Conservation (phyloP, 2,888 invertebrate species). For the Diploptera punctata region DNA sequence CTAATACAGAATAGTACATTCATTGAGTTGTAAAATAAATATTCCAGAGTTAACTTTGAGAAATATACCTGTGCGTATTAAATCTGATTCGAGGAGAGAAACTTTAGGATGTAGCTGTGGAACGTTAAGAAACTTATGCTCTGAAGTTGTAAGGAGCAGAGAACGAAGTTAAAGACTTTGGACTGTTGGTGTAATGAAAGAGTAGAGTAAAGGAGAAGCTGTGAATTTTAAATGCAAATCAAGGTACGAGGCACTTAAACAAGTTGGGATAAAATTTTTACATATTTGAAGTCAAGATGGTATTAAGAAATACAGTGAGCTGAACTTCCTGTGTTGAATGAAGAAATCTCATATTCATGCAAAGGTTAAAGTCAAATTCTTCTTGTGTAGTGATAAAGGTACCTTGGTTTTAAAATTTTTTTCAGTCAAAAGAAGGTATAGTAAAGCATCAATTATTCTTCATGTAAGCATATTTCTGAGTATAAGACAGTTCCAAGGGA, state of each 20-base stretch:
- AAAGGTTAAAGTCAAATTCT: background rate
- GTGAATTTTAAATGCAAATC: constrained; percentile 13
- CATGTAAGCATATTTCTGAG: too few relatives aligned
- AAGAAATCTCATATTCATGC: constrained; percentile 7
- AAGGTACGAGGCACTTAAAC: constrained; percentile 2
- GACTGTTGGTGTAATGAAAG: background rate
- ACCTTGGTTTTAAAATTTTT: constrained; percentile 9
- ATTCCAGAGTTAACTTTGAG: too few relatives aligned
- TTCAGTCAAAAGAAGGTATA: background rate
- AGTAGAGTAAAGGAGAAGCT: background rate
- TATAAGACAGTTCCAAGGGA: too few relatives aligned
- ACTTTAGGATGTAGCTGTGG: background rate
- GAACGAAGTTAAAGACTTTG: background rate
- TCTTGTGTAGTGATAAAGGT: background rate
- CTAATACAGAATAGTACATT: too few relatives aligned
- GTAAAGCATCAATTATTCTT: background rate
- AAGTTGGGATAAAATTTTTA: constrained; percentile 2
- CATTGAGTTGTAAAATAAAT: too few relatives aligned
- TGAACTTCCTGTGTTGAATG: background rate
- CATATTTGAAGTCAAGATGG: background rate
- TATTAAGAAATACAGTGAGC: background rate
- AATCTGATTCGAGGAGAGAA: too few relatives aligned
- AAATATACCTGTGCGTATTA: too few relatives aligned
- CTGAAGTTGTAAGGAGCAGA: background rate
- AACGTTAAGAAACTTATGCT: background rate